These are phyloP conservation scores for Theristus sp. DNA, from an alignment of 2,888 invertebrate species.

Conservation along the genomic window DNA sequence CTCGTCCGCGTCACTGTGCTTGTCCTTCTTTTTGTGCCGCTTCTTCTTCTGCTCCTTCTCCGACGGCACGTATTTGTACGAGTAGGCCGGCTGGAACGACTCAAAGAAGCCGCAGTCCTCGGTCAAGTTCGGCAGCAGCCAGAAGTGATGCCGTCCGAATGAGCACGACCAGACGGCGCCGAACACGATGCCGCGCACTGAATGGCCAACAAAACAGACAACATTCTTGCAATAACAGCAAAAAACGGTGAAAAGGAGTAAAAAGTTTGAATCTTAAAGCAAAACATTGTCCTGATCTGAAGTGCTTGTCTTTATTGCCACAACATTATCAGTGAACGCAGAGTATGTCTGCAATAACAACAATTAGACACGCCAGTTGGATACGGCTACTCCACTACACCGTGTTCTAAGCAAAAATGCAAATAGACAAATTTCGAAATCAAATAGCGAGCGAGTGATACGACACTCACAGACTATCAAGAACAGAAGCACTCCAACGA, in stretches of 20 bases:
- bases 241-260: not conserved
- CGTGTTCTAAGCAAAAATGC: too few species aligned
- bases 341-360: too few species aligned
- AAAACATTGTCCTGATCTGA: too few species aligned
- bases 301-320: too few species aligned
- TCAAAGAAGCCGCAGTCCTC: constrained; percentile 98
- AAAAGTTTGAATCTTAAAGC: not conserved
- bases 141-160: constrained; percentile 73
- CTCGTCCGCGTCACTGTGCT: constrained; percentile 9
- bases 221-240: not conserved
- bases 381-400: too few species aligned
- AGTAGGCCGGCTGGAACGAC: constrained; percentile 87
- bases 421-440: too few species aligned
- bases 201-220: too few species aligned
- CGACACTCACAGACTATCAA: constrained; percentile 52
- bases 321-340: too few species aligned
- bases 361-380: too few species aligned
- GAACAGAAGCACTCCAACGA: constrained; percentile 76
- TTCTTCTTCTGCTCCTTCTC: constrained; percentile 1
- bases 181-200: constrained; percentile 69
- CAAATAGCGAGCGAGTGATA: too few species aligned
- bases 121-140: constrained; percentile 95
- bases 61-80: constrained; percentile 16
- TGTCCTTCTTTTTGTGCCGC: constrained; percentile 5
- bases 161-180: constrained; percentile 70